Percentiles rank a stretch among this genome's conserved stretches.
These are phyloP conservation scores for Hipposideros larvatus DNA, from an alignment of 2,797 vertebrate species.

Conservation along the genomic window DNA sequence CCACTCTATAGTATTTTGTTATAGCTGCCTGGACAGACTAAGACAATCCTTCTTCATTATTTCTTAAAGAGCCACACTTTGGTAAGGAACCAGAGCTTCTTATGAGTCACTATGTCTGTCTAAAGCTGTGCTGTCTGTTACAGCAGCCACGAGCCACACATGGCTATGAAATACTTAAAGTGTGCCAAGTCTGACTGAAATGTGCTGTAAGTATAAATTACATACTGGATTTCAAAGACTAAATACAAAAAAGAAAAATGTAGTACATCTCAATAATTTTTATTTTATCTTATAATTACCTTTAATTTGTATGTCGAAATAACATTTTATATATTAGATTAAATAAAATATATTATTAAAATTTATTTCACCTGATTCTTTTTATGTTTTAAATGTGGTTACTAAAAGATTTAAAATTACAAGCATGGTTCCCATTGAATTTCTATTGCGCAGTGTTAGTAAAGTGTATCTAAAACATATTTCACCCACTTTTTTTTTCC, in stretches of 20 bases:
- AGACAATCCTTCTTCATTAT: not conserved
- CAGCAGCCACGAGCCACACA: not conserved
- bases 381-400: slow-evolving; percentile 4
- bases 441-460: not conserved
- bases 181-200: not conserved
- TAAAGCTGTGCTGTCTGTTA: not conserved
- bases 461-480: not conserved
- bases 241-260: not conserved
- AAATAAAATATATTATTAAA: not conserved
- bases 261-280: not conserved
- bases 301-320: slow-evolving; percentile 32
- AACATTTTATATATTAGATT: not conserved
- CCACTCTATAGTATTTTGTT: not conserved
- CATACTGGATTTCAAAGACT: not conserved
- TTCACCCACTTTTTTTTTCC: not conserved
- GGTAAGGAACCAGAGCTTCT: not conserved
- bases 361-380: slow-evolving; percentile 12
- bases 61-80: not conserved
- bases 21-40: not conserved
- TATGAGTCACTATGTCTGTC: not conserved
- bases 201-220: not conserved
- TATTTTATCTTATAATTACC: not conserved
- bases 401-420: slow-evolving; percentile 33
- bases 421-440: not conserved
- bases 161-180: not conserved